Conservation (phyloP, 1,140 invertebrate genomes). For the Spodoptera litura region DNA sequence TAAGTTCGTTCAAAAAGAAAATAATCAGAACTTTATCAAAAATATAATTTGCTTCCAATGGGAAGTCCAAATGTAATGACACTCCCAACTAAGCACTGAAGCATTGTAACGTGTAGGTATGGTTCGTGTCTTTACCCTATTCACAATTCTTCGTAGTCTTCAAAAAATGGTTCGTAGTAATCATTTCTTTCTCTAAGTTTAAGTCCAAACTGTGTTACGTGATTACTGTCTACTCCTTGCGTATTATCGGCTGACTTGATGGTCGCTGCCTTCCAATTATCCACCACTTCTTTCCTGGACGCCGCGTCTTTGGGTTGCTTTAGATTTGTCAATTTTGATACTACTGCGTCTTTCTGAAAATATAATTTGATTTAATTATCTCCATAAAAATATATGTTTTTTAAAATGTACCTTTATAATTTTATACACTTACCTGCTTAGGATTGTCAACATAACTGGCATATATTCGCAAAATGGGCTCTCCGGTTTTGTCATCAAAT, state of each 20-base stretch:
- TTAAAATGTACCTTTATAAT: not conserved
- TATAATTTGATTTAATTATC: not conserved
- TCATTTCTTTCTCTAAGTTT: slow-evolving; percentile 74
- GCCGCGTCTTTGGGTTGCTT: slow-evolving; percentile 62
- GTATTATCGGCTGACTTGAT: slow-evolving; percentile 61
- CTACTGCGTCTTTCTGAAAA: slow-evolving; percentile 75
- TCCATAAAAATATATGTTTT: not conserved
- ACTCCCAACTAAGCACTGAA: too few species aligned
- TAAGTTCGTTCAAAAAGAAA: too few species aligned
- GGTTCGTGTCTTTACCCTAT: not conserved
- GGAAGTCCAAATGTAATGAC: too few species aligned
- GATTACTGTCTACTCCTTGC: slow-evolving; percentile 59
- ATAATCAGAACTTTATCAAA: too few species aligned
- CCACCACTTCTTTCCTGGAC: slow-evolving; percentile 60
- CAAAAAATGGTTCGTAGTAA: slow-evolving; percentile 73
- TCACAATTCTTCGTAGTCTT: slow-evolving; percentile 64
- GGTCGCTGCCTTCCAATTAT: slow-evolving; percentile 61
- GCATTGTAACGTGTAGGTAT: too few species aligned
- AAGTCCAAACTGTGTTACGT: slow-evolving; percentile 71
- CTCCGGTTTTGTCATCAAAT: slow-evolving; percentile 79
- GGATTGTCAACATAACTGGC: slow-evolving; percentile 77
- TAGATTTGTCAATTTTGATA: slow-evolving; percentile 66
- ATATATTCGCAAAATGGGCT: slow-evolving; percentile 79
- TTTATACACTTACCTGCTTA: slow-evolving; percentile 65
- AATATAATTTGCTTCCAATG: too few species aligned